phyloP scores from a whole-genome alignment of 1,140 invertebrate species.

The Leucophenga varia region DNA sequence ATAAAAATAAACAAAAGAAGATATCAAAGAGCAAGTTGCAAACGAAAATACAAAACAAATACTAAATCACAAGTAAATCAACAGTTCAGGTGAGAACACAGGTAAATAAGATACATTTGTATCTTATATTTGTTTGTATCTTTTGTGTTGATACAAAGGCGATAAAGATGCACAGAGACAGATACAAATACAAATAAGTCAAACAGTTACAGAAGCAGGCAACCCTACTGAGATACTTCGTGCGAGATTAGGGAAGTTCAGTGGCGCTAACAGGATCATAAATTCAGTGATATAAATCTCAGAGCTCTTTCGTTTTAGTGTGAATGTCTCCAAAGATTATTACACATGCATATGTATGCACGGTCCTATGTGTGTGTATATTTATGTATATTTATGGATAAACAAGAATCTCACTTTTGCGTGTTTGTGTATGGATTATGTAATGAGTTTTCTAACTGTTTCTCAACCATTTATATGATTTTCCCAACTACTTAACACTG shows the following conservation, averaged over 20 bases:
- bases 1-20: too few relatives aligned
- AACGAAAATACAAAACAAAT: too few relatives aligned
- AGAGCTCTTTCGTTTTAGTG: background rate
- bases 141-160: too few relatives aligned
- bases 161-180: too few relatives aligned
- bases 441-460: constrained; percentile 27
- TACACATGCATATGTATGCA: too few relatives aligned
- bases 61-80: too few relatives aligned
- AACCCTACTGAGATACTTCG: constrained; percentile 30
- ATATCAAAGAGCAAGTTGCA: too few relatives aligned
- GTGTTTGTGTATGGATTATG: constrained; percentile 29
- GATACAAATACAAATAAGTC: too few relatives aligned
- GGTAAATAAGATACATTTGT: too few relatives aligned
- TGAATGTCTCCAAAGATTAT: background rate
- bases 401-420: constrained; percentile 6
- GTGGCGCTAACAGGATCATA: constrained; percentile 53
- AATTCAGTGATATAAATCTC: constrained; percentile 49
- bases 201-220: too few relatives aligned
- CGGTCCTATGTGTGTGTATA: background rate
- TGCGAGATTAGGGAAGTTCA: constrained; percentile 31
- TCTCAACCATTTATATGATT: constrained; percentile 44
- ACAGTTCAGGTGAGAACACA: too few relatives aligned
- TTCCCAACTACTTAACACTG: constrained; percentile 17
- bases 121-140: too few relatives aligned
- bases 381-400: constrained; percentile 4